Base-by-base conservation (phyloP, 1,140 invertebrate species). In the Lethrus apterus region DNA sequence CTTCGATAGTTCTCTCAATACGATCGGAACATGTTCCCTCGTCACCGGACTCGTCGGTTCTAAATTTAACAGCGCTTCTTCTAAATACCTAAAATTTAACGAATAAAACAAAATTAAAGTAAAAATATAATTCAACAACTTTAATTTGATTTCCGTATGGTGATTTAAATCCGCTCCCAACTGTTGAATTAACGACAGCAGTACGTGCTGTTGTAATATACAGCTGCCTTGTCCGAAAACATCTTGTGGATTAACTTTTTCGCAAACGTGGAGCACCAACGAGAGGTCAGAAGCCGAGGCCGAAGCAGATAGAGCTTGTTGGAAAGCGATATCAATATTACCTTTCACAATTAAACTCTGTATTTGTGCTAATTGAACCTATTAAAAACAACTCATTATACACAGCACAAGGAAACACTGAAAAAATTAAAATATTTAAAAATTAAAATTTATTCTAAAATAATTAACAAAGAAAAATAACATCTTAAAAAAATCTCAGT, bases 111-210 rank as follows among this genome's bases (percentile, higher is more conserved):
- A 44, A 54, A 51, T 43, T 18, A 44, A 21, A 48, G 31, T 29
- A 30, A 49, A 38, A 30, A 36, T 40, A 38, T 40, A 44, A 24
- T 50, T 14, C 15, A 31, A 8, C 20, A 50, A 93, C 89, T 81
- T 88, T 53, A 89, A 78, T 67, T 94, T 95, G 3, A 92, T 72
- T 56, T 89, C 86, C n/a, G 87, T 89, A 58, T 91, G 80, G 42
- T 81, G 75, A 18, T 73, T 74, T 65, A 97, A 78, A 65, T 95
- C 89, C 1, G 86, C 83, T 2, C 89, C 86, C 2, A 97, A 76
- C 64, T 97, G 93, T 66, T 94, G 90, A 51, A 96, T 87, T 2
- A 97, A 74, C 1, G 91, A 93, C 18, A 97, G 70, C 38, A 96
- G 72, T 26, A 94, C 89, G 54, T 86, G 85, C 60, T 93, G 90